Percentiles rank a stretch among this genome's conserved stretches.
These are phyloP conservation scores for Drosophila pachea DNA, from an alignment of 1,140 invertebrate species.

Conservation along the genomic window DNA sequence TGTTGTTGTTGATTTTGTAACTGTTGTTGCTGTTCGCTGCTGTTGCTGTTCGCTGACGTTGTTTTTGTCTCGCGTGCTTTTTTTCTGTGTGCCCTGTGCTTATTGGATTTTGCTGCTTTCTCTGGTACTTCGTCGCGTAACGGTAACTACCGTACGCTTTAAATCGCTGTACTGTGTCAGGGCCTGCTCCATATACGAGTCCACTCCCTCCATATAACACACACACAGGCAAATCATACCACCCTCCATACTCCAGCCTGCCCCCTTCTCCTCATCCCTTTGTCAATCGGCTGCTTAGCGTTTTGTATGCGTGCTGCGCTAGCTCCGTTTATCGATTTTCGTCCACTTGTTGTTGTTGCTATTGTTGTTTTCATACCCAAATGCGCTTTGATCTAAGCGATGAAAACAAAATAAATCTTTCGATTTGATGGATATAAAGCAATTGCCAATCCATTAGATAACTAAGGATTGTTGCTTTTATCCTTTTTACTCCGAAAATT, in stretches of 20 bases:
- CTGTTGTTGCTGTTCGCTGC: conserved; percentile 1
- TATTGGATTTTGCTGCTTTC: conserved; percentile 60
- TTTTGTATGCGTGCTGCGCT: conserved; percentile 45
- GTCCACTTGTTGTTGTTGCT: conserved; percentile 41
- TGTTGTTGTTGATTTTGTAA: conserved; percentile 4
- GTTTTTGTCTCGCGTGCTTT: conserved; percentile 52
- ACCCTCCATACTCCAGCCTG: neutral
- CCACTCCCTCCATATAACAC: neutral
- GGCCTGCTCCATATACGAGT: conserved; percentile 52
- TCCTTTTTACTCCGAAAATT: too few relatives aligned
- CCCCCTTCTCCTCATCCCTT: neutral
- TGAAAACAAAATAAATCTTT: conserved; percentile 53
- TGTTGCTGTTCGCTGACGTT: conserved; percentile 21
- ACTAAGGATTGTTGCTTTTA: neutral
- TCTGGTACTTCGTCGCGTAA: conserved; percentile 32
- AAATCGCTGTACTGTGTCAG: conserved; percentile 48
- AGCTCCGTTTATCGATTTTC: conserved; percentile 64
- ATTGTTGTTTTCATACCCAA: conserved; percentile 48
- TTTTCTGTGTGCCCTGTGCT: conserved; percentile 16
- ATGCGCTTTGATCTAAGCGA: conserved; percentile 55
- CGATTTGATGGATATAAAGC: conserved; percentile 36
- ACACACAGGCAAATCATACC: too few relatives aligned
- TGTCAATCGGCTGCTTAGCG: conserved; percentile 6
- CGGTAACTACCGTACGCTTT: conserved; percentile 51
- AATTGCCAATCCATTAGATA: conserved; percentile 40